These are phyloP conservation scores for Labeo rohita DNA, from an alignment of 2,113 vertebrate species.

Conservation along the genomic window DNA sequence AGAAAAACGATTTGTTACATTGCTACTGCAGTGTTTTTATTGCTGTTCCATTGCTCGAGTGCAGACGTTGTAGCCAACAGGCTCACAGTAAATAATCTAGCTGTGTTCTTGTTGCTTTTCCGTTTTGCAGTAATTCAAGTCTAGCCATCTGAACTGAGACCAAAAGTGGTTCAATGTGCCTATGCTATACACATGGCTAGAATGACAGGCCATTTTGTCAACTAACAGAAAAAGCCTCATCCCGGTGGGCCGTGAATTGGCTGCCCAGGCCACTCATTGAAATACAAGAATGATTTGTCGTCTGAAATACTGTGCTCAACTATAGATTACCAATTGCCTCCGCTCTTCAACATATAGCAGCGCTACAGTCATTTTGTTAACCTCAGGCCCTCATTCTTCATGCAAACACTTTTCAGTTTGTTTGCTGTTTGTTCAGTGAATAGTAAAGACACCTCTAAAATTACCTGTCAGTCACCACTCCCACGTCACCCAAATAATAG, in stretches of 20 bases:
- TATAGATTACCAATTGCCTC: conserved; percentile 33
- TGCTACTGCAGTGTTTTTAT: not conserved
- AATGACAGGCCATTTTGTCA: conserved; percentile 54
- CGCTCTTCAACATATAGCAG: conserved; percentile 14
- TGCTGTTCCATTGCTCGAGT: not conserved
- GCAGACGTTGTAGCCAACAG: not conserved
- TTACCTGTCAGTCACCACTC: conserved; percentile 47
- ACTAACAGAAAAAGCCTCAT: conserved; percentile 44
- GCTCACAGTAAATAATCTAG: conserved; percentile 2
- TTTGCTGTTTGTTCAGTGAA: conserved; percentile 38
- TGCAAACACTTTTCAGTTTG: conserved; percentile 22
- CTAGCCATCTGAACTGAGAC: conserved; percentile 55
- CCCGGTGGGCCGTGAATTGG: conserved; percentile 12
- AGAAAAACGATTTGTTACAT: not conserved
- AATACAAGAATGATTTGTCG: conserved; percentile 56
- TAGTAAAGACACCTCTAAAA: conserved; percentile 42
- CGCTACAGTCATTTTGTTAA: not conserved
- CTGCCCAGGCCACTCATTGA: conserved; percentile 35
- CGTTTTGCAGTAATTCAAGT: conserved; percentile 40
- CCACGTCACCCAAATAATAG: not conserved
- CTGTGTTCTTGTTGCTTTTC: not conserved
- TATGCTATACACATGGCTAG: conserved; percentile 14
- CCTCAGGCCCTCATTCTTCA: not conserved
- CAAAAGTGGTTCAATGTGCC: conserved; percentile 35
- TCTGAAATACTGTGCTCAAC: not conserved